phyloP scores from a whole-genome alignment of 2,797 vertebrate genomes.

The Spondyliosoma cantharus region DNA sequence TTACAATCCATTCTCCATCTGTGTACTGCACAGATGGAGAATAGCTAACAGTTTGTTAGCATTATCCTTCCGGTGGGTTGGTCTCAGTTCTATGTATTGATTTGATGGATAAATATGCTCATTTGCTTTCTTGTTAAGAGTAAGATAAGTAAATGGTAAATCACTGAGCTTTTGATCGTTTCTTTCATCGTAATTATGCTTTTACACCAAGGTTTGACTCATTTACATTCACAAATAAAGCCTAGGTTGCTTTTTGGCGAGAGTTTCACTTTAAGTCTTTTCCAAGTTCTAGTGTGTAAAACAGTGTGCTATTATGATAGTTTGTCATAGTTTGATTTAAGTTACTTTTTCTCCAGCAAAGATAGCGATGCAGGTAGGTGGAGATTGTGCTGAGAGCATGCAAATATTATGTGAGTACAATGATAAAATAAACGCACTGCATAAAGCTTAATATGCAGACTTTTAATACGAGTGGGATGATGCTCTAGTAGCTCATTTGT shows the following conservation, averaged over 20 bases:
- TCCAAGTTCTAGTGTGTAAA: not conserved
- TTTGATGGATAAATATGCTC: not conserved
- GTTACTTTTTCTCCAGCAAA: not conserved
- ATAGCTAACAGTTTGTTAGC: no score
- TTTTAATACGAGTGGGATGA: constrained; percentile 35
- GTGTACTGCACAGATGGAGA: no score
- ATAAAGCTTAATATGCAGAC: not conserved
- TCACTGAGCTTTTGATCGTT: not conserved
- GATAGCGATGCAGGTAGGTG: not conserved
- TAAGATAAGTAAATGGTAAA: not conserved
- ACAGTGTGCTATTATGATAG: not conserved
- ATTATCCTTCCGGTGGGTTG: not conserved
- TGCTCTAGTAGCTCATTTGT: constrained; percentile 21
- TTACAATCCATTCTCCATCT: not conserved
- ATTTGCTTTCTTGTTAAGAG: not conserved
- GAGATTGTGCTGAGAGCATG: not conserved
- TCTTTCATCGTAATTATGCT: no score
- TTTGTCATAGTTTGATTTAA: constrained; percentile 6
- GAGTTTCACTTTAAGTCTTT: no score
- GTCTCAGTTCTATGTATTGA: not conserved
- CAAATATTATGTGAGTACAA: not conserved
- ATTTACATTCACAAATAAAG: no score
- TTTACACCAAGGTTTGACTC: no score
- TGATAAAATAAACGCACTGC: constrained; percentile 8
- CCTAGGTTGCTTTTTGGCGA: no score